phyloP scores from a whole-genome alignment of 2,113 vertebrate genomes.

The Eclectus roratus region DNA sequence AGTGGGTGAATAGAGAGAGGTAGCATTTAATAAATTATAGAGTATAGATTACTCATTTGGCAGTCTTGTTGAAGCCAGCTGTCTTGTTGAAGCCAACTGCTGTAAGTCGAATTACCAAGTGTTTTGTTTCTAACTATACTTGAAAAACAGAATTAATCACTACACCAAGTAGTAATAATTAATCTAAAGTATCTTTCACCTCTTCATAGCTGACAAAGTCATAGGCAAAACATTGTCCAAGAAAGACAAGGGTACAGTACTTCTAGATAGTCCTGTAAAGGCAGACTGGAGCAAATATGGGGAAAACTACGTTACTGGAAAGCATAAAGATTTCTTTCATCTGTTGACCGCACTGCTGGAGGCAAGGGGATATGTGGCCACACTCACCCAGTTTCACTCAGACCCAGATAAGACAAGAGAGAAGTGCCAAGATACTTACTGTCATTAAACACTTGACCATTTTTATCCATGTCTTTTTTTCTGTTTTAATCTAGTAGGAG shows the following conservation, averaged over 20 bases:
- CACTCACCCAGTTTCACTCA: background rate
- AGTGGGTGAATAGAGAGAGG: background rate
- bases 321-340: background rate
- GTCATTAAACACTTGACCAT: background rate
- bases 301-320: background rate
- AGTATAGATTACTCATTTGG: background rate
- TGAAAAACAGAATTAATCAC: background rate
- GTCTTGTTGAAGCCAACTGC: background rate
- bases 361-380: background rate
- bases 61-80: background rate
- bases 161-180: background rate
- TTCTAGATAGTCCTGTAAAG: background rate
- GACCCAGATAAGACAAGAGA: background rate
- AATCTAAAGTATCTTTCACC: background rate
- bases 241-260: background rate
- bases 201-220: background rate
- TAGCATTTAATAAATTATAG: constrained; percentile 22
- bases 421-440: background rate
- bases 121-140: background rate
- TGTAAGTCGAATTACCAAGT: background rate
- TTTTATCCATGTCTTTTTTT: background rate
- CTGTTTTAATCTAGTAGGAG: background rate
- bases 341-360: background rate
- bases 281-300: background rate
- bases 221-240: background rate